A percentile compares a stretch with the other conserved stretches of the same genome.
These are phyloP conservation scores for Nemoura dubitans DNA, from an alignment of 2,888 invertebrate genomes.

Conservation along the genomic window DNA sequence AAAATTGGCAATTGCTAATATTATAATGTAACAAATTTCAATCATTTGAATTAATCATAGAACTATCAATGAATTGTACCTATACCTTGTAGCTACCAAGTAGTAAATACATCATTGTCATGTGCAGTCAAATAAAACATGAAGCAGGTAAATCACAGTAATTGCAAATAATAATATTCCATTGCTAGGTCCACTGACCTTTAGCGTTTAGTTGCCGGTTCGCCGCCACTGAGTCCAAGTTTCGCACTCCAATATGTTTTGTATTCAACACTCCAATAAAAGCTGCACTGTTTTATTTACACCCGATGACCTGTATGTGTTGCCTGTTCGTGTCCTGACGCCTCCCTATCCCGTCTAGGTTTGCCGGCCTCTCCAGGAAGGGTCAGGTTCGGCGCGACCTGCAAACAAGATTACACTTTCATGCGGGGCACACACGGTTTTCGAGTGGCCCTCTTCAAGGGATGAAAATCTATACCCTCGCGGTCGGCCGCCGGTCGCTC, in stretches of 20 bases:
- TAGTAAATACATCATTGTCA: neutral
- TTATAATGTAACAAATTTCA: neutral
- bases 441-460: neutral
- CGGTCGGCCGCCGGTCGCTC: neutral
- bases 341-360: too few relatives aligned
- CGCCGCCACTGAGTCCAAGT: neutral
- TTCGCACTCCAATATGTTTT: neutral
- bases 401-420: neutral
- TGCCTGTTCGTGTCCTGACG: neutral
- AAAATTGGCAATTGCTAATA: neutral
- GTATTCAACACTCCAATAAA: neutral
- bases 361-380: too few relatives aligned
- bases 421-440: neutral
- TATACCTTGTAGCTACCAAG: neutral
- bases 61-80: neutral
- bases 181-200: neutral
- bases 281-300: neutral
- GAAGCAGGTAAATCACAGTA: neutral
- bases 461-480: neutral
- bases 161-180: neutral
- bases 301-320: neutral
- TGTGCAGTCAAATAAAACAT: neutral
- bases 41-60: neutral
- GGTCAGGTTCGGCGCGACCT: neutral
- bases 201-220: neutral